Conservation (phyloP, 2,113 vertebrate species). For the Montifringilla adamsi region DNA sequence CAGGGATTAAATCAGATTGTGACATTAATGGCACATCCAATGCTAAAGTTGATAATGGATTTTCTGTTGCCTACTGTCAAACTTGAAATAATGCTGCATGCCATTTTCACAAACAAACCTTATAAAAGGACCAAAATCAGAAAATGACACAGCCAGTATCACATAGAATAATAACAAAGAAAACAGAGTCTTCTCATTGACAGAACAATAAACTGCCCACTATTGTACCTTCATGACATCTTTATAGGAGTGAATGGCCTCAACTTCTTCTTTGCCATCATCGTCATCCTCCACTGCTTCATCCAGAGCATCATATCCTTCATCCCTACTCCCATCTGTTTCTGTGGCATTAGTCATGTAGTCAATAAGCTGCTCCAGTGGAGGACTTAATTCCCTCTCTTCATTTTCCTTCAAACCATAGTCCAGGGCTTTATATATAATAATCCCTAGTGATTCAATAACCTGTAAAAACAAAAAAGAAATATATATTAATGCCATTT, state of each 20-base stretch:
- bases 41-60: not conserved
- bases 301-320: conserved; percentile 92
- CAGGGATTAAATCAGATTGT: not conserved
- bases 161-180: not conserved
- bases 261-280: conserved; percentile 65
- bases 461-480: conserved; percentile 69
- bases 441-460: conserved; percentile 94
- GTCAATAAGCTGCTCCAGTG: conserved; percentile 93
- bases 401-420: conserved; percentile 96
- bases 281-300: conserved; percentile 83
- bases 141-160: not conserved
- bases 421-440: conserved; percentile 98
- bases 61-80: not conserved
- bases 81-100: not conserved
- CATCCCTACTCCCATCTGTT: conserved; percentile 83
- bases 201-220: not conserved
- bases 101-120: not conserved
- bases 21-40: not conserved
- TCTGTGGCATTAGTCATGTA: conserved; percentile 90
- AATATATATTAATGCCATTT: not conserved
- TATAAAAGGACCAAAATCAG: not conserved
- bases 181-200: not conserved
- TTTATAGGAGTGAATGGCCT: conserved; percentile 79
- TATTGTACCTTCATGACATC: conserved; percentile 89
- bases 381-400: conserved; percentile 93